phyloP scores from a whole-genome alignment of 1,140 invertebrate species.

The Tyrophagus putrescentiae region DNA sequence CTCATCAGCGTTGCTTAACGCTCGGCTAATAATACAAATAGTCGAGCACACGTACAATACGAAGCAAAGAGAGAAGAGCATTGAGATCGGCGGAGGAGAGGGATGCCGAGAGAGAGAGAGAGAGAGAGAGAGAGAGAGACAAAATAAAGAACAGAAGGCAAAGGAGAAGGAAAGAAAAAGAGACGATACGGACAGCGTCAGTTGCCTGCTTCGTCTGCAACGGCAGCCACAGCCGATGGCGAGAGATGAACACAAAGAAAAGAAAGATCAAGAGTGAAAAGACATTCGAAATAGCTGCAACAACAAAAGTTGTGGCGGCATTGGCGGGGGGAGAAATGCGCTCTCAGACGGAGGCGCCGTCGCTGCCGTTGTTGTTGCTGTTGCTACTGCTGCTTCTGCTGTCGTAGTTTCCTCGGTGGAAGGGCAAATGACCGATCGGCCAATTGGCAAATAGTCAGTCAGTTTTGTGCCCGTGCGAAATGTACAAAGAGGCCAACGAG shows the following conservation, averaged over 20 bases:
- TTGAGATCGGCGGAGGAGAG: too few relatives aligned
- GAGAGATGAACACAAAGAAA: constrained; percentile 14
- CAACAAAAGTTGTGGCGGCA: background rate
- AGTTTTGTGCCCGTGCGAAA: too few relatives aligned
- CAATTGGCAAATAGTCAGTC: too few relatives aligned
- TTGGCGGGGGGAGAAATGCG: background rate
- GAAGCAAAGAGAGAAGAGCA: too few relatives aligned
- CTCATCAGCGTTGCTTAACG: too few relatives aligned
- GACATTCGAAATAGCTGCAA: background rate
- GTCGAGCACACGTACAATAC: too few relatives aligned
- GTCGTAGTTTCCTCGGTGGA: too few relatives aligned
- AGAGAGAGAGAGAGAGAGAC: background rate
- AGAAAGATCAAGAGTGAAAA: background rate
- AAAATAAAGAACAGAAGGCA: too few relatives aligned
- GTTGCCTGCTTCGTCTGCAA: background rate
- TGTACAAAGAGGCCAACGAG: too few relatives aligned
- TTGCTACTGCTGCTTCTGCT: too few relatives aligned
- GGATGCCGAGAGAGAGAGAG: background rate
- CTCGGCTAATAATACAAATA: too few relatives aligned
- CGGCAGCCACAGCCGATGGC: background rate
- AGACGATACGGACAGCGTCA: background rate
- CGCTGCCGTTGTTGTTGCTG: background rate
- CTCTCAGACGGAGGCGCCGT: background rate
- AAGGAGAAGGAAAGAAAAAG: background rate
- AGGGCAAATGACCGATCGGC: constrained; percentile 14